Evolutionary conservation across 2,888 invertebrate species (phyloP), one percentile per base, ranked within the genome.

Genomic region (Drosophila melanosoma): DNA sequence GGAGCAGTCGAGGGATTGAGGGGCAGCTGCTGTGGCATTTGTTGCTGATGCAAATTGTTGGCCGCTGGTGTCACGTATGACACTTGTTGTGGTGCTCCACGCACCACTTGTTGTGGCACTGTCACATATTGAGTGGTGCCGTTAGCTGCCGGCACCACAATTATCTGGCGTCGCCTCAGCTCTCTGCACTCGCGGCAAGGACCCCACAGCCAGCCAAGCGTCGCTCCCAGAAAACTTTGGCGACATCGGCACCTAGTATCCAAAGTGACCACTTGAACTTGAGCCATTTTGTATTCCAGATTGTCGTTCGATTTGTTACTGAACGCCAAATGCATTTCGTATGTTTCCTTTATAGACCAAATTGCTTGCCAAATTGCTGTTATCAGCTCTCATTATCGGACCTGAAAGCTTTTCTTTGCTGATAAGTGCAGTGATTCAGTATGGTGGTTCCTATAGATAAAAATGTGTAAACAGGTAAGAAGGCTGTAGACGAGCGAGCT

Each of bases 201-300:
- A 42, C 68, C 68, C 68, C 68, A 68, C 7, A 68, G 0, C 65
- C 7, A 36, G 20, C 57, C 49, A 12, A 68, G 10, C 42, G 51
- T 20, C 12, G 48, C 57, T 17, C 68, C 68, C 10, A 68, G 2
- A 6, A 68, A 15, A 17, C 38, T 51, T 5, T 29, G 68, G 0
- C 68, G 66, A 36, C 57, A 66, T 12, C 23, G n/a, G 35, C 68
- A 66, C 1, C 3, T 57, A 15, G 6, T 33, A 42, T 15, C 51
- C 33, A 68, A 49, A n/a, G 29, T 42, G n/a, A 68, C 32, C 51
- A 57, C 56, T 23, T 32, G 66, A n/a, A 68, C 51, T 29, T 66
- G 66, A 3, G 57, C 51, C 68, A 68, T 68, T 0, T 11, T 51
- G 1, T 49, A 32, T 32, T 29, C 52, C 15, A 32, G 29, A 36